phyloP scores from a whole-genome alignment of 2,888 invertebrate species.

The Rugalucina vietnamica region DNA sequence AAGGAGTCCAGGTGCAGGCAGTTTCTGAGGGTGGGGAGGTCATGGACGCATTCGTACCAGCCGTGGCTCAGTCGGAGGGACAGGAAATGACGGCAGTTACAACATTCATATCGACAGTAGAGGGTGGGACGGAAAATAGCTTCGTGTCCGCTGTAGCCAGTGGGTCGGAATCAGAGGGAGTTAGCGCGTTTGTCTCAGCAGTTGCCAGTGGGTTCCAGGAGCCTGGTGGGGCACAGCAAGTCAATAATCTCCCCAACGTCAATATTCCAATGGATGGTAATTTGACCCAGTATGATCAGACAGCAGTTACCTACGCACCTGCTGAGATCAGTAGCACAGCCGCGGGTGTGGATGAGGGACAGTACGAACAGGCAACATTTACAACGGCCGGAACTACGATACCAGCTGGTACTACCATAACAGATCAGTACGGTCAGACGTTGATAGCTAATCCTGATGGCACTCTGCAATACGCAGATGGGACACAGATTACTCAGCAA shows the following conservation, averaged over 20 bases:
- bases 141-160: background rate
- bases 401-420: too few species aligned
- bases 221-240: background rate
- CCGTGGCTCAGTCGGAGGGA: background rate
- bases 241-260: background rate
- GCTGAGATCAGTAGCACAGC: background rate
- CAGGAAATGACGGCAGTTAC: background rate
- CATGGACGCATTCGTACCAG: background rate
- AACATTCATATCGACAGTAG: background rate
- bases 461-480: background rate
- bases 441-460: background rate
- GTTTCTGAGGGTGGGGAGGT: background rate
- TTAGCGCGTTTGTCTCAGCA: background rate
- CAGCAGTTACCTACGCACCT: background rate
- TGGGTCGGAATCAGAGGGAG: background rate
- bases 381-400: background rate
- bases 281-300: background rate
- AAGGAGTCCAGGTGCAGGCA: background rate
- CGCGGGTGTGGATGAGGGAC: background rate
- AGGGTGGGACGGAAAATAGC: background rate
- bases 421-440: background rate
- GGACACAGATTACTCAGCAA: background rate
- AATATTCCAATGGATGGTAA: slow-evolving; percentile 10
- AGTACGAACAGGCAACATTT: background rate
- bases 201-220: slow-evolving; percentile 3